Percentiles rank a stretch among this genome's conserved stretches.
Conservation (phyloP, 2,797 vertebrate genomes). For the Holocentrus rufus region DNA sequence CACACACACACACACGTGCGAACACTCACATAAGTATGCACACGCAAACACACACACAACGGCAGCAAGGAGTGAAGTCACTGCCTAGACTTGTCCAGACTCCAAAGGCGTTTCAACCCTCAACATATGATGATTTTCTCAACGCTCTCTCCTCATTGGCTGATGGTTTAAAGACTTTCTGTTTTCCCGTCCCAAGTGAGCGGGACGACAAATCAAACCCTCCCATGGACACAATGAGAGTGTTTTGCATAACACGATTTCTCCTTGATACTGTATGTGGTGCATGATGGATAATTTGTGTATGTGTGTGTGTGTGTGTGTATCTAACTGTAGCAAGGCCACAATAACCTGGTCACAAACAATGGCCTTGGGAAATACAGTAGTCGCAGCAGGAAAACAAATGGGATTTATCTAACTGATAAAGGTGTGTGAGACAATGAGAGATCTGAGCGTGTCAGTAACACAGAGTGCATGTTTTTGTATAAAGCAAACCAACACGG, state of each 20-base stretch:
- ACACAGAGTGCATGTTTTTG: background rate
- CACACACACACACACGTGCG: slow-evolving; percentile 34
- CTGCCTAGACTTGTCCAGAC: slow-evolving; percentile 49
- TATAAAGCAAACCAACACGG: background rate
- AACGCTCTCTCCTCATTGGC: slow-evolving; percentile 8
- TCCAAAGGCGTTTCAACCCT: slow-evolving; percentile 39
- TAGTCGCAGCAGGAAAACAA: too few species aligned
- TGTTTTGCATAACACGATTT: background rate
- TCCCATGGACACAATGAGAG: background rate
- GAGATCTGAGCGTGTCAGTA: background rate
- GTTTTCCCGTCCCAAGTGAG: background rate
- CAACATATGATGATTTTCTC: slow-evolving; percentile 32
- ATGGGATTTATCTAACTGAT: too few species aligned
- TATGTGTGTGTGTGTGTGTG: background rate
- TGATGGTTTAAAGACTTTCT: background rate
- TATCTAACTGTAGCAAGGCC: background rate
- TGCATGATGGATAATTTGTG: background rate
- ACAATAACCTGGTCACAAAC: too few species aligned
- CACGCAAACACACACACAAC: slow-evolving; percentile 17
- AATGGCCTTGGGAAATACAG: too few species aligned
- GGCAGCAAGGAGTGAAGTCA: slow-evolving; percentile 13
- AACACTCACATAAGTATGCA: slow-evolving; percentile 10
- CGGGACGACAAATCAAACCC: background rate
- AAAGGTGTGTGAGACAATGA: background rate
- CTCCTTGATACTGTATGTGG: background rate